These are phyloP conservation scores for Eulemur rufifrons DNA, from an alignment of 2,113 vertebrate genomes.

Conservation along the genomic window DNA sequence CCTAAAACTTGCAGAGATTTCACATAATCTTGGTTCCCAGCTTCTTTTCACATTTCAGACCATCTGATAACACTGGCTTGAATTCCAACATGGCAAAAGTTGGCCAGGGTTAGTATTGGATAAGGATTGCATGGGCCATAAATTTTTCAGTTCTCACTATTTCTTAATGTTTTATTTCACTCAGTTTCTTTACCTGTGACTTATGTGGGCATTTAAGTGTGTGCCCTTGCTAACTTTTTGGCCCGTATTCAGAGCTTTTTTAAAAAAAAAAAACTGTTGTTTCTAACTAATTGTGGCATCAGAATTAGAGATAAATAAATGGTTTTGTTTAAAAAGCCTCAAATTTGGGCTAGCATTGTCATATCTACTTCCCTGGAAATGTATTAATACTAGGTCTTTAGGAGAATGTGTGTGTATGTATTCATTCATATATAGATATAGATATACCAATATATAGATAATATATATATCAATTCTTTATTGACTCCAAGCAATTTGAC, in stretches of 20 bases:
- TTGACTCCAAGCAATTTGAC: slow-evolving; percentile 15
- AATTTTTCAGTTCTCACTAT: background rate
- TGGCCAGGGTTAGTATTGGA: background rate
- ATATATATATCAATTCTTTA: background rate
- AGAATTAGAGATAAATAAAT: background rate
- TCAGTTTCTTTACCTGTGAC: background rate
- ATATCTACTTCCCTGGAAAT: background rate
- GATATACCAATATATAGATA: background rate
- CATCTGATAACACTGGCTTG: background rate
- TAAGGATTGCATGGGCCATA: background rate
- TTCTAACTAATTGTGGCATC: background rate
- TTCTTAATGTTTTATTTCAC: slow-evolving; percentile 25
- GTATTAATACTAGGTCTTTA: background rate
- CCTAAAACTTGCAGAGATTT: background rate
- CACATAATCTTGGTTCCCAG: background rate
- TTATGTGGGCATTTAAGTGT: background rate
- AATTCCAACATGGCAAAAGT: background rate
- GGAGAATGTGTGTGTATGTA: background rate
- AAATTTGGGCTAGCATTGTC: background rate
- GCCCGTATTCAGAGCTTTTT: background rate
- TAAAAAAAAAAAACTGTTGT: background rate
- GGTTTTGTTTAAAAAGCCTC: background rate
- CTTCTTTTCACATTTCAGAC: background rate
- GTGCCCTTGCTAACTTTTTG: background rate
- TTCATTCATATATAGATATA: background rate